A percentile compares a stretch with the other conserved stretches of the same genome.
These are phyloP conservation scores for Metalampra italica DNA, from an alignment of 2,888 invertebrate genomes.

Conservation along the genomic window DNA sequence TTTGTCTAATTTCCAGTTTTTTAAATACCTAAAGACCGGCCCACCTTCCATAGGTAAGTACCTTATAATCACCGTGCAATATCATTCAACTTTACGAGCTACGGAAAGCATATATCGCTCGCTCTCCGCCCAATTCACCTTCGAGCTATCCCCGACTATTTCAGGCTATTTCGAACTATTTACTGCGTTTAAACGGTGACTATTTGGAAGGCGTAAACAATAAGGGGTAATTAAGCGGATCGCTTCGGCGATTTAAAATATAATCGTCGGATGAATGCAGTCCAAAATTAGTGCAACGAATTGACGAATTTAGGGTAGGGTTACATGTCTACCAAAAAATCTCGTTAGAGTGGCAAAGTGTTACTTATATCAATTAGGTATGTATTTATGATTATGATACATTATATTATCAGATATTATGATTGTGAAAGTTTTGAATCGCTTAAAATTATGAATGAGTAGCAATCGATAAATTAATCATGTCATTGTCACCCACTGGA, in stretches of 20 bases:
- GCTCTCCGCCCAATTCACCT: conserved; percentile 36
- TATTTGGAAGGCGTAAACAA: conserved; percentile 51
- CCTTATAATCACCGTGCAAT: conserved; percentile 23
- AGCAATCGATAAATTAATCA: no score
- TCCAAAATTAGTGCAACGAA: conserved; percentile 57
- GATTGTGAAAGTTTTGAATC: no score
- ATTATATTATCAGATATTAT: no score
- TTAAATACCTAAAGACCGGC: no score
- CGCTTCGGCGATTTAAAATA: conserved; percentile 48
- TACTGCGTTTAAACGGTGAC: conserved; percentile 47
- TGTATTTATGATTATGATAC: no score
- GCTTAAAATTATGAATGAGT: no score
- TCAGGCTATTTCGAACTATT: conserved; percentile 27
- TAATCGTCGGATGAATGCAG: conserved; percentile 54
- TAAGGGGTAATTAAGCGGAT: conserved; percentile 56
- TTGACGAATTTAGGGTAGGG: conserved; percentile 19
- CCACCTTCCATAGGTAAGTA: no score
- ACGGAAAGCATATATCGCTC: conserved; percentile 42
- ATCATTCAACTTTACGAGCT: conserved; percentile 44
- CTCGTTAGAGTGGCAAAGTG: no score
- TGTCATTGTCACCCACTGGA: no score
- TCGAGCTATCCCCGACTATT: conserved; percentile 30
- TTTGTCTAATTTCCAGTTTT: no score
- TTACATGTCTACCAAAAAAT: conserved; percentile 34
- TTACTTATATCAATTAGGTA: no score